These are phyloP conservation scores for Diachrysia chrysitis DNA, from an alignment of 2,888 invertebrate genomes.

Conservation along the genomic window DNA sequence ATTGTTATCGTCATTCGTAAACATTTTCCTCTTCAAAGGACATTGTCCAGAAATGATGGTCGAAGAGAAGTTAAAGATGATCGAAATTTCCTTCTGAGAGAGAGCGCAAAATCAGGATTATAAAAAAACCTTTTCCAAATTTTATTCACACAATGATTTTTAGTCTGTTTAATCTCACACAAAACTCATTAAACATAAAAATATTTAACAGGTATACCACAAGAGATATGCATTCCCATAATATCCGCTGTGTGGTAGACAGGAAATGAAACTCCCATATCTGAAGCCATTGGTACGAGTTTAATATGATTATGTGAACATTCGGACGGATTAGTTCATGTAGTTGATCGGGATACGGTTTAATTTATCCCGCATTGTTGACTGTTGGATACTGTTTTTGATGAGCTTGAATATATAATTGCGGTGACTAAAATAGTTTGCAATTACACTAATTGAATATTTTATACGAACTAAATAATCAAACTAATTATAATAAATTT, in stretches of 20 bases:
- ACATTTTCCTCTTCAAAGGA: too few species aligned
- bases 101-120: too few species aligned
- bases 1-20: too few species aligned
- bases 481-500: too few species aligned
- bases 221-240: constrained; percentile 73
- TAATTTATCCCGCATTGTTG: constrained; percentile 14
- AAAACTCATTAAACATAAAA: constrained; percentile 18
- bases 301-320: constrained; percentile 57
- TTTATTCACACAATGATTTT: too few species aligned
- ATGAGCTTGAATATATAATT: neutral
- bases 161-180: neutral
- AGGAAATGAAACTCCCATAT: constrained; percentile 74
- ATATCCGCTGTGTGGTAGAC: constrained; percentile 74
- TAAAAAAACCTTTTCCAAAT: too few species aligned
- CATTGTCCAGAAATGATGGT: too few species aligned
- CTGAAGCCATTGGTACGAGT: constrained; percentile 48
- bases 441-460: neutral
- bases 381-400: constrained; percentile 15
- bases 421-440: neutral
- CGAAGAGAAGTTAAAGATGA: too few species aligned
- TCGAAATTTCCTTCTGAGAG: too few species aligned
- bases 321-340: constrained; percentile 51
- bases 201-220: constrained; percentile 34
- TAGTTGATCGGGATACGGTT: constrained; percentile 36
- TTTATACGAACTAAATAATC: too few species aligned